Evolutionary conservation across 2,113 vertebrate genomes (phyloP).

Genomic region (Daboia siamensis): DNA sequence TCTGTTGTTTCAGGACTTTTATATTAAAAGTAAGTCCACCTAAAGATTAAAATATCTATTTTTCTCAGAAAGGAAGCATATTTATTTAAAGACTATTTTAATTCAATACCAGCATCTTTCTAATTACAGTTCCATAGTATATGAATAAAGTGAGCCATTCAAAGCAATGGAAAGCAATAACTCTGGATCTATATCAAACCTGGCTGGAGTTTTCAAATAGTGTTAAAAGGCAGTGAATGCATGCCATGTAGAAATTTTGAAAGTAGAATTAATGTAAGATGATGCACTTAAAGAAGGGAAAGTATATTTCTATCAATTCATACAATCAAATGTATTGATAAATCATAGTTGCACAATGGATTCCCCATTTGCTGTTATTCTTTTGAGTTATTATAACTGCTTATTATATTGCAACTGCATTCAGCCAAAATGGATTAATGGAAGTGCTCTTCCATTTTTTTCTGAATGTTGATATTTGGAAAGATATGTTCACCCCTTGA

Average conservation of each 20-base stretch:
- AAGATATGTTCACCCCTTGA: not conserved
- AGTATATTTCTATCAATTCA: not conserved
- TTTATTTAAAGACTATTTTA: not conserved
- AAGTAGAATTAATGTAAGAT: not conserved
- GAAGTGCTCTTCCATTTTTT: not conserved
- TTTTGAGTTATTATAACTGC: not conserved
- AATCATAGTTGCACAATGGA: not conserved
- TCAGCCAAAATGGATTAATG: not conserved
- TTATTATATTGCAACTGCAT: not conserved
- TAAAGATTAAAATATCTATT: conserved; percentile 17
- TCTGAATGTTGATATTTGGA: not conserved
- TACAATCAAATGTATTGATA: not conserved
- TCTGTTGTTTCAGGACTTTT: conserved; percentile 56
- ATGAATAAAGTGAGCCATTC: not conserved
- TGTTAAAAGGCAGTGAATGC: not conserved
- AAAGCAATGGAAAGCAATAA: not conserved
- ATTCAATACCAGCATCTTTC: conserved; percentile 1
- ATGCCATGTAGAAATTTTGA: not conserved
- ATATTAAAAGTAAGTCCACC: conserved; percentile 29
- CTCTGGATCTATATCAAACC: not conserved
- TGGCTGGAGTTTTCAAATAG: not conserved
- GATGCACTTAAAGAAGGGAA: not conserved
- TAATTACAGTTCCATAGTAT: not conserved
- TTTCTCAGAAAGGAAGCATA: not conserved
- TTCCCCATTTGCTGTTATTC: not conserved